Base-by-base conservation (phyloP, 1,140 invertebrate genomes). In the Anastatus disparis region DNA sequence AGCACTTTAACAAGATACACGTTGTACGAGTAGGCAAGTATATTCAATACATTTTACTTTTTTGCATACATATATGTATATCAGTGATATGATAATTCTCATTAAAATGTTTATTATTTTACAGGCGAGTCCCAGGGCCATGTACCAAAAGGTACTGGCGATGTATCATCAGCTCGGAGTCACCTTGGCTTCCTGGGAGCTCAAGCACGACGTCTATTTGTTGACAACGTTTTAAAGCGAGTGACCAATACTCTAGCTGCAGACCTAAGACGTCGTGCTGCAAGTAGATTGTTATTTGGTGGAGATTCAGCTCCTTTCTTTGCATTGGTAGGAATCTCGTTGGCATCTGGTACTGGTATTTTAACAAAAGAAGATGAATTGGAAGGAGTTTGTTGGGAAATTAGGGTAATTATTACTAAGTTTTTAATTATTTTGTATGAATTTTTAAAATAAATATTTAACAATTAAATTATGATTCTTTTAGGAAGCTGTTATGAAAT, bases 321-420 rank as follows among this genome's bases (percentile, higher is more conserved):
- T 77, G 91, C 92, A 22, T 79, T 94, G 3, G 90, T 94, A 42
- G 93, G 93, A 12, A 88, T 94, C 1, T 92, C 90, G 48, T 80
- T 94, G 61, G 92, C 92, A 7, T 91, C 92, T 27, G 92, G 91
- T 2, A 88, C 88, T 50, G 91, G 92, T 4, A 88, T 94, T 53
- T 81, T 94, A n/a, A 93, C 91, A 2, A 92, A 92, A 76, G 91
- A 94, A 70, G 91, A 94, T 79, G 91, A 94, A 84, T 78, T 93
- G 4, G 93, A 94, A 83, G 90, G 90, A 38, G 87, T 94, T 13
- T 94, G 93, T 74, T 91, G 89, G 88, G 92, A 94, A 86, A 94
- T 95, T 62, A 84, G 91, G 72, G 91, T 91, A 83, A n/a, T n/a
- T n/a, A n/a, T n/a, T n/a, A n/a, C n/a, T n/a, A n/a, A n/a, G n/a